These are phyloP conservation scores for Chelonoidis abingdonii DNA, from an alignment of 2,113 vertebrate genomes.

Conservation along the genomic window DNA sequence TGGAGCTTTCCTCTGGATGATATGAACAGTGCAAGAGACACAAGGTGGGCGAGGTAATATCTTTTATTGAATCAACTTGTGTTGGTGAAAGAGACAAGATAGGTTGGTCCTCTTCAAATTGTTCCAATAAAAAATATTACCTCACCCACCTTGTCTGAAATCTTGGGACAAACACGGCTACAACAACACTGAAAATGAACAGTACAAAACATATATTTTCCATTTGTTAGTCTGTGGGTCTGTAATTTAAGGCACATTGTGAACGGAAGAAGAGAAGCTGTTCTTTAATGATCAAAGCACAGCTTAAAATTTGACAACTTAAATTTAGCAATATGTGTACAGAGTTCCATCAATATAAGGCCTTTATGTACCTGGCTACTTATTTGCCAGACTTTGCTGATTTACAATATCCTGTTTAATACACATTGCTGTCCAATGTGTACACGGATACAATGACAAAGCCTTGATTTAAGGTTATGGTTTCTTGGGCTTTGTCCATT, in stretches of 20 bases:
- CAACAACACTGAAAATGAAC: neutral
- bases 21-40: neutral
- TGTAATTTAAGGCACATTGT: constrained; percentile 36
- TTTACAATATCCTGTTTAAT: constrained; percentile 33
- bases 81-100: neutral
- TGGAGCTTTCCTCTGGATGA: constrained; percentile 27
- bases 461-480: constrained; percentile 37
- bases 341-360: constrained; percentile 36
- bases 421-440: constrained; percentile 11
- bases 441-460: constrained; percentile 60
- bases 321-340: constrained; percentile 30
- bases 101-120: neutral
- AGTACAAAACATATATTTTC: constrained; percentile 37
- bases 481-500: neutral
- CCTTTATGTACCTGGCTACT: constrained; percentile 31
- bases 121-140: neutral
- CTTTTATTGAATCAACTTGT: neutral
- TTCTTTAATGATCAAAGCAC: neutral
- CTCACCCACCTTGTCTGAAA: neutral
- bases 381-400: constrained; percentile 1
- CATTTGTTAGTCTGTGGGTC: constrained; percentile 13
- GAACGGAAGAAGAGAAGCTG: constrained; percentile 28
- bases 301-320: constrained; percentile 5
- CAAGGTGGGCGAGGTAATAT: neutral
- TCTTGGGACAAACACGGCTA: neutral